These are phyloP conservation scores for Deroplatys truncata DNA, from an alignment of 2,888 invertebrate genomes.

Conservation along the genomic window DNA sequence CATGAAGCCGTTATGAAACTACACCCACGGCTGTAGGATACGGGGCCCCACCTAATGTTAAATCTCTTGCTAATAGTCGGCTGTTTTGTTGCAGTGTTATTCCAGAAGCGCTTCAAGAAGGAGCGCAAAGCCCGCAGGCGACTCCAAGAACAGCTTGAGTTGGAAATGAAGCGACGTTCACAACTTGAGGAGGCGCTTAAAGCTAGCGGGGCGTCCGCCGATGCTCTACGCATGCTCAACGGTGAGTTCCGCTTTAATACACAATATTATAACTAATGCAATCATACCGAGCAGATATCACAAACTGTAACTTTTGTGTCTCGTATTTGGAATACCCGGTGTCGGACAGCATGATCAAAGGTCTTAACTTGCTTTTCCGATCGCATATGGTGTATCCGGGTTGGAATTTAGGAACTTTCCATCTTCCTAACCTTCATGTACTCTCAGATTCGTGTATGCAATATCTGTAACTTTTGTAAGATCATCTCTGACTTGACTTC, in stretches of 20 bases:
- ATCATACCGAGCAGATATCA: no score
- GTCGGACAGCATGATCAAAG: no score
- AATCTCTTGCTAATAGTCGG: background rate
- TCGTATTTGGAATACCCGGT: no score
- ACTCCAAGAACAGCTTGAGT: conserved; percentile 79
- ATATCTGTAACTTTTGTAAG: no score
- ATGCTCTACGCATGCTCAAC: conserved; percentile 74
- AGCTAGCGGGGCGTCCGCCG: conserved; percentile 67
- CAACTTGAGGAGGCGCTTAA: conserved; percentile 79
- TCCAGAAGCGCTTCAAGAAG: conserved; percentile 86
- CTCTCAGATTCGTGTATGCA: no score
- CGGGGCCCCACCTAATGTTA: background rate
- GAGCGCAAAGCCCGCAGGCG: conserved; percentile 78
- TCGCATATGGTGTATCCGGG: no score
- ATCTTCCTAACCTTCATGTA: no score
- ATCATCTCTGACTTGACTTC: no score
- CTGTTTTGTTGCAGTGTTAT: conserved; percentile 63
- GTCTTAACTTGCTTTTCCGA: no score
- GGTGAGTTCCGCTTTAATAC: conserved; percentile 50
- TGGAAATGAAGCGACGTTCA: conserved; percentile 72
- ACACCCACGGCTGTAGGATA: background rate
- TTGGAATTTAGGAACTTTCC: no score
- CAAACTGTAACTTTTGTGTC: background rate
- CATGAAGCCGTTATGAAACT: background rate
- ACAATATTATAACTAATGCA: background rate